These are phyloP conservation scores for Patella pellucida DNA, from an alignment of 2,888 invertebrate species.

Conservation along the genomic window DNA sequence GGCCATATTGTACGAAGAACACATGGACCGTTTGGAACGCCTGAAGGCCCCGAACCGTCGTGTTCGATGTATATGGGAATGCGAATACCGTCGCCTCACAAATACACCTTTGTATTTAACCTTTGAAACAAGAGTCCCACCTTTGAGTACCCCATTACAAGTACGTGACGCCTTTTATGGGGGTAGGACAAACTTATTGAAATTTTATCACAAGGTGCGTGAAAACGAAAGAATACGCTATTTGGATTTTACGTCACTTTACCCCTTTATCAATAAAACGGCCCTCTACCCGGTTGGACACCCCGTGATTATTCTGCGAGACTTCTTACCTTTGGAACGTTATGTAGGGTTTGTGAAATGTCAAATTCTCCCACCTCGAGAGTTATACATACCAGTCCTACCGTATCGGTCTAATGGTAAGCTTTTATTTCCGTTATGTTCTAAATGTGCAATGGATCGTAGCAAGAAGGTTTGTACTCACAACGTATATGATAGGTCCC, in stretches of 20 bases:
- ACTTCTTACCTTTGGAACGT: background rate
- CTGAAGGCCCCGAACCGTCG: background rate
- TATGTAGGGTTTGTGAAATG: background rate
- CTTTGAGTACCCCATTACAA: background rate
- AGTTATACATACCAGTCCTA: background rate
- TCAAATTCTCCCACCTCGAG: background rate
- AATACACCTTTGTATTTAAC: background rate
- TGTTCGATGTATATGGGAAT: background rate
- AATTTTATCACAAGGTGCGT: background rate
- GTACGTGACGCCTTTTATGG: conserved; percentile 2
- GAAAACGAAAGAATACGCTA: background rate
- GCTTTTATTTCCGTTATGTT: background rate
- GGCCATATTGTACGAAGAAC: background rate
- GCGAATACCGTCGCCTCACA: background rate
- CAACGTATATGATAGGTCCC: background rate
- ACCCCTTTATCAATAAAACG: no score
- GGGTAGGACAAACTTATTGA: background rate
- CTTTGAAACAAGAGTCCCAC: background rate
- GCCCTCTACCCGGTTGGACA: no score
- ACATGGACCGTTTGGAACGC: background rate
- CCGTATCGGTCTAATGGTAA: background rate
- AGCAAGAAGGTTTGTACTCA: background rate
- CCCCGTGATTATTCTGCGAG: background rate
- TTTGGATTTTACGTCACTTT: background rate
- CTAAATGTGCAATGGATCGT: background rate